phyloP scores from a whole-genome alignment of 2,797 vertebrate genomes.

The Macroramphosus scolopax region DNA sequence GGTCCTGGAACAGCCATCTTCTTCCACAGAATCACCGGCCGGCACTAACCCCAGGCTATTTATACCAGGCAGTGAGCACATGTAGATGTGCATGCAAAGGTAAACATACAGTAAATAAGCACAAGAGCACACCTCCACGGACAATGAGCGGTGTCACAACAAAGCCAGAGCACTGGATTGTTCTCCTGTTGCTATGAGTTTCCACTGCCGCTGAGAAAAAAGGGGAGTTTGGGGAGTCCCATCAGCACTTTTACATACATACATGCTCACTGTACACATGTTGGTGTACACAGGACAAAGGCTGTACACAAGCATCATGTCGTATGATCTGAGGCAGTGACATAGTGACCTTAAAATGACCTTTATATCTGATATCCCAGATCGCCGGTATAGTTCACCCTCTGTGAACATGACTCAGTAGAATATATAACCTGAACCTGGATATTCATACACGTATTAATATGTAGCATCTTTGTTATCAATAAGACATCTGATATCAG shows the following conservation, averaged over 20 bases:
- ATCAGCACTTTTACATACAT: constrained; percentile 74
- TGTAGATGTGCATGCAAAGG: constrained; percentile 34
- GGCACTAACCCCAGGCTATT: constrained; percentile 41
- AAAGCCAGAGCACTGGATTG: constrained; percentile 73
- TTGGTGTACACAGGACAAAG: constrained; percentile 37
- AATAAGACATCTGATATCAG: too few species aligned
- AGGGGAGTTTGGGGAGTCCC: constrained; percentile 50
- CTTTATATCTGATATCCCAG: constrained; percentile 18
- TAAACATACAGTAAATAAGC: constrained; percentile 31
- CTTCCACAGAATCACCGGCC: constrained; percentile 64
- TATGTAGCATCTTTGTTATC: too few species aligned
- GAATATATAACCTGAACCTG: too few species aligned
- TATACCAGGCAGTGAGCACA: constrained; percentile 52
- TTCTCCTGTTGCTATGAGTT: constrained; percentile 70
- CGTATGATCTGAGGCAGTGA: constrained; percentile 38
- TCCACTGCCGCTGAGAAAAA: constrained; percentile 61
- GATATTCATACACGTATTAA: not conserved
- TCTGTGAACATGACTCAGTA: constrained; percentile 15
- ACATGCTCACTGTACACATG: constrained; percentile 39
- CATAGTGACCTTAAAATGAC: constrained; percentile 49
- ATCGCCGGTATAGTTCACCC: constrained; percentile 1
- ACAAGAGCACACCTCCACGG: constrained; percentile 28
- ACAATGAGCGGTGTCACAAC: constrained; percentile 71
- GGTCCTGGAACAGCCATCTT: constrained; percentile 62
- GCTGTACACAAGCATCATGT: constrained; percentile 51